A percentile compares a stretch with the other conserved stretches of the same genome.
phyloP scores from a whole-genome alignment of 2,797 vertebrate genomes.

The Hapalemur alaotrensis region DNA sequence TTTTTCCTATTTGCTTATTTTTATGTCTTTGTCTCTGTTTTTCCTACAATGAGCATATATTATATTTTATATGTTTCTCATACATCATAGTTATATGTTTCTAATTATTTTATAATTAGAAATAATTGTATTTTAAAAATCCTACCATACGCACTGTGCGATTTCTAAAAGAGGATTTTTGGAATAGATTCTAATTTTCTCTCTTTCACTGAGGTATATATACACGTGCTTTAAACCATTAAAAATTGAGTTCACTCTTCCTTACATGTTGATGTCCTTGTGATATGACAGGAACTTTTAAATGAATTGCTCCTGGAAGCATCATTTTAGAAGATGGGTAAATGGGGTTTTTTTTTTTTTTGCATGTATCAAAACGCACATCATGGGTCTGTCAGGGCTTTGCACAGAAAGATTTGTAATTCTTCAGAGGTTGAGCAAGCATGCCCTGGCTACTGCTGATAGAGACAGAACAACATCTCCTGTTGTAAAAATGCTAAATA shows the following conservation, averaged over 20 bases:
- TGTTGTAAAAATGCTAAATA: conserved; percentile 45
- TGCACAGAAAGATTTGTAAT: conserved; percentile 20
- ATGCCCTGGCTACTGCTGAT: background rate
- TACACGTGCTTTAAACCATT: background rate
- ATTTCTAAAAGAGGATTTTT: conserved; percentile 20
- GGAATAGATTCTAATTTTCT: background rate
- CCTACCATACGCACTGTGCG: background rate
- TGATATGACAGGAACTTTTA: conserved; percentile 31
- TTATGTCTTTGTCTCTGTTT: background rate
- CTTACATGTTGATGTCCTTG: conserved; percentile 26
- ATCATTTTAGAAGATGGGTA: conserved; percentile 19
- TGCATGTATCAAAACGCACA: conserved; percentile 16
- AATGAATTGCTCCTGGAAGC: conserved; percentile 33
- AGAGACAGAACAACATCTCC: background rate
- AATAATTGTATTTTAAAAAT: background rate
- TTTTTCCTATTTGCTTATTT: background rate
- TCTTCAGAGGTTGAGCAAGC: background rate
- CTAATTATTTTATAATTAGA: background rate
- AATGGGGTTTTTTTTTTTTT: background rate
- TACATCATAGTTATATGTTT: background rate
- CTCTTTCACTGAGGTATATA: background rate
- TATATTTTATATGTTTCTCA: background rate
- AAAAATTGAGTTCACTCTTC: conserved; percentile 17
- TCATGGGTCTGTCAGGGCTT: conserved; percentile 12
- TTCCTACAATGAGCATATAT: background rate